These are phyloP conservation scores for Coregonus sp. DNA, from an alignment of 2,797 vertebrate species.

Conservation along the genomic window DNA sequence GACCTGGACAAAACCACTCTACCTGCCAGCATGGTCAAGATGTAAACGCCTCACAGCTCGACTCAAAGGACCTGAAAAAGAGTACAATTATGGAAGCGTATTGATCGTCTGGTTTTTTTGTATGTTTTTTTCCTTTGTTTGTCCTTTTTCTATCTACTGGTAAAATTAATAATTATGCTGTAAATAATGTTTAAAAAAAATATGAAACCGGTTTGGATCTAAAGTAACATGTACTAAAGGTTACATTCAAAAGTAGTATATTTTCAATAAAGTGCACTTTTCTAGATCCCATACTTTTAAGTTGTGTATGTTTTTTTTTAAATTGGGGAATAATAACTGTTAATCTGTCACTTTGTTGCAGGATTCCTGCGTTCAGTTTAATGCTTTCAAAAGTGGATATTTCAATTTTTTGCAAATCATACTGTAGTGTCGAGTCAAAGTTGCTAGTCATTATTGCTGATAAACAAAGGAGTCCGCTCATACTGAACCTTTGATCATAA, in stretches of 20 bases:
- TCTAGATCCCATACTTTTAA: constrained; percentile 27
- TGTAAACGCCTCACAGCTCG: constrained; percentile 43
- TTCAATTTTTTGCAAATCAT: no score
- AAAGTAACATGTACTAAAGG: neutral
- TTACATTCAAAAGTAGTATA: constrained; percentile 21
- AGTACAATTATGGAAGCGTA: constrained; percentile 36
- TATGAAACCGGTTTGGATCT: constrained; percentile 33
- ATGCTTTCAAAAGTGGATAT: no score
- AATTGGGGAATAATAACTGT: no score
- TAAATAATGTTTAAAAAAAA: constrained; percentile 67
- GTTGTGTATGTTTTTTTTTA: neutral
- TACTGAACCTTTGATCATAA: no score
- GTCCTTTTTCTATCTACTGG: constrained; percentile 20
- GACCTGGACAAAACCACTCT: constrained; percentile 91
- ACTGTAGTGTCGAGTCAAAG: no score
- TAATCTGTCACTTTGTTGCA: no score
- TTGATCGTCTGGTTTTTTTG: constrained; percentile 24
- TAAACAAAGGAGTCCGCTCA: no score
- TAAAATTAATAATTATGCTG: constrained; percentile 44
- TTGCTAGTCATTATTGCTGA: no score
- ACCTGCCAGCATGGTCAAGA: constrained; percentile 82
- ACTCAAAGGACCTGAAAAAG: neutral
- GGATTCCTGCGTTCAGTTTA: no score
- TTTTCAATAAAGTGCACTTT: constrained; percentile 70
- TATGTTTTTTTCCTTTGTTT: constrained; percentile 27